A percentile compares a stretch with the other conserved stretches of the same genome.
Conservation (phyloP, 35 echinoderm and acorn worm genomes). For the Apostichopus japonicus region DNA sequence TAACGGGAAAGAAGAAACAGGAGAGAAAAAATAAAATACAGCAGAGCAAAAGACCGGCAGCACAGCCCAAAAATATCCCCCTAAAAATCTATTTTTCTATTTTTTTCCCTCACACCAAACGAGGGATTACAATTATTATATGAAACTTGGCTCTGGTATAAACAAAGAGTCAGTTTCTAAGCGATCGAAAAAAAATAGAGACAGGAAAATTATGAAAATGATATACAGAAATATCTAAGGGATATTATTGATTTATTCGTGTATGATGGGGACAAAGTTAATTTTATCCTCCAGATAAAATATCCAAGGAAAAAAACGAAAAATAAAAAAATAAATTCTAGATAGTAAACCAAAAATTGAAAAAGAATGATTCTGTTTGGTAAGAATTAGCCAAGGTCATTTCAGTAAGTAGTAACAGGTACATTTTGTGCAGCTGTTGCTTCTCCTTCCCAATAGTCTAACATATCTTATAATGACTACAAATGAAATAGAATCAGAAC, state of each 20-base stretch:
- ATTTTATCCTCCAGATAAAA: conserved; percentile 24
- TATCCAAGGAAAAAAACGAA: not conserved
- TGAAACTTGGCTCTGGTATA: not conserved
- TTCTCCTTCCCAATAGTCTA: too few species aligned
- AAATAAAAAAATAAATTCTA: not conserved
- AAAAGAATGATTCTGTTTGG: not conserved
- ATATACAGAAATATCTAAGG: not conserved
- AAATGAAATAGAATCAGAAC: too few species aligned
- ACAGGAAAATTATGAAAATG: conserved; percentile 31
- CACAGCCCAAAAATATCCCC: conserved; percentile 15
- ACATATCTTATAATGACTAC: too few species aligned
- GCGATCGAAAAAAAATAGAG: not conserved
- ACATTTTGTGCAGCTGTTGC: not conserved
- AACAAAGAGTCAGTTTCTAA: conserved; percentile 47
- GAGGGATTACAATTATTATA: conserved; percentile 33
- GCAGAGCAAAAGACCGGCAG: not conserved
- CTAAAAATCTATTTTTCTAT: not conserved
- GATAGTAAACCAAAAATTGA: not conserved
- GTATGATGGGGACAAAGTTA: conserved; percentile 30
- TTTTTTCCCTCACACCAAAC: not conserved
- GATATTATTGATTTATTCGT: conserved; percentile 27
- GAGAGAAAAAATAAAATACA: not conserved
- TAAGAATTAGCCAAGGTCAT: not conserved
- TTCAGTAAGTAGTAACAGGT: not conserved
- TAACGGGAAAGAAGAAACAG: conserved; percentile 10